Conservation (phyloP, 1,140 invertebrate genomes). For the Conopomorpha cramerella region DNA sequence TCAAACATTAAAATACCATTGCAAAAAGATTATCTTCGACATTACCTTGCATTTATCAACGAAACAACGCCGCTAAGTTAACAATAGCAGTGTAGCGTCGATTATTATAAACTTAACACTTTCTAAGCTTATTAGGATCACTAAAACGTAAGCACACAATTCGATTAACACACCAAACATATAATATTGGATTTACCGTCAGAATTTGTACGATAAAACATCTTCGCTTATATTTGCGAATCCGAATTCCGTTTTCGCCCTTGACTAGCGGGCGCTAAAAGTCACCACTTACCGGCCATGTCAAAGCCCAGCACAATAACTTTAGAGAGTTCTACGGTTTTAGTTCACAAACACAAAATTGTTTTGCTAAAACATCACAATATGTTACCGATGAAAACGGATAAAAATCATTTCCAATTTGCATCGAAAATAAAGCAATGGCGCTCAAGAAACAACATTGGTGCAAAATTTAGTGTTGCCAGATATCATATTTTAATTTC, state of each 20-base stretch:
- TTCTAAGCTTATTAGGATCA: too few species aligned
- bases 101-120: too few species aligned
- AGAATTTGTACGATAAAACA: conserved; percentile 62
- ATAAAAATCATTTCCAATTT: conserved; percentile 60
- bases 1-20: conserved; percentile 31
- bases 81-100: too few species aligned
- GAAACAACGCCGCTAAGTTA: too few species aligned
- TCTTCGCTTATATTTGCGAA: conserved; percentile 58
- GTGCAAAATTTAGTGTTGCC: conserved; percentile 46
- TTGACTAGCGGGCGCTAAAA: conserved; percentile 61
- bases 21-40: conserved; percentile 35
- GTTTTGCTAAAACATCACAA: conserved; percentile 59
- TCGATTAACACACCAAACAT: conserved; percentile 55
- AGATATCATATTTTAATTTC: conserved; percentile 13
- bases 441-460: conserved; percentile 52
- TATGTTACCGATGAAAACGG: conserved; percentile 55
- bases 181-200: conserved; percentile 62
- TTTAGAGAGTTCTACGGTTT: conserved; percentile 57
- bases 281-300: conserved; percentile 63
- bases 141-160: conserved; percentile 39
- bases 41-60: conserved; percentile 27
- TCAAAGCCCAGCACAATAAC: conserved; percentile 62
- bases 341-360: conserved; percentile 53
- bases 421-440: conserved; percentile 59
- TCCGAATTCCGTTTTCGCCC: conserved; percentile 58